phyloP scores from a whole-genome alignment of 2,797 vertebrate species.

The Amazonetta brasiliensis region DNA sequence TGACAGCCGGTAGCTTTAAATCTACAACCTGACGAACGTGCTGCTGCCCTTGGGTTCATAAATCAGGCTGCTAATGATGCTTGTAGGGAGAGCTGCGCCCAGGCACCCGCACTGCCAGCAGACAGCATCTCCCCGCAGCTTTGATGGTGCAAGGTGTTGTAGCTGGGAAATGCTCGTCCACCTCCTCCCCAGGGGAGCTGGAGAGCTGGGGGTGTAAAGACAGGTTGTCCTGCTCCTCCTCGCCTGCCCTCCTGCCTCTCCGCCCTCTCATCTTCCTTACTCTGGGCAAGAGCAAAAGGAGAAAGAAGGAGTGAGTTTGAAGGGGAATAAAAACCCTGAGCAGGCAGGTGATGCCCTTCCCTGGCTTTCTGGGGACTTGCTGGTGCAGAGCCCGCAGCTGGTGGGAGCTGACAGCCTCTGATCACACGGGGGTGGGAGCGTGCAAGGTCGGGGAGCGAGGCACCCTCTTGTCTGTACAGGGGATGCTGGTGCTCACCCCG shows the following conservation, averaged over 20 bases:
- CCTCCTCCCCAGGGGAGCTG: not conserved
- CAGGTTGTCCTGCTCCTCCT: not conserved
- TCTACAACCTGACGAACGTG: fast-evolving
- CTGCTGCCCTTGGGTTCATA: not conserved
- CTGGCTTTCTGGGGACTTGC: not conserved
- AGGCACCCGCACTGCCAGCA: fast-evolving
- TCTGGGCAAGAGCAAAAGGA: not conserved
- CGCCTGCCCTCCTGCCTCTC: not conserved
- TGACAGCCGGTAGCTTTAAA: not conserved
- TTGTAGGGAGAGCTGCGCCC: not conserved
- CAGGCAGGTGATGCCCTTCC: not conserved
- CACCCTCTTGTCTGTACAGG: not conserved
- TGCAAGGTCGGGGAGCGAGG: fast-evolving
- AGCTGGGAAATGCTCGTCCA: not conserved
- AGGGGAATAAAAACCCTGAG: not conserved
- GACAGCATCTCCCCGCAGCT: fast-evolving
- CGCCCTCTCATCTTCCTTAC: not conserved
- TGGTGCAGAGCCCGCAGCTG: not conserved
- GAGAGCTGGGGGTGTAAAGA: not conserved
- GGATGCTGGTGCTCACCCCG: fast-evolving
- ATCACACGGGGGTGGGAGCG: fast-evolving
- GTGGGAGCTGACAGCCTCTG: fast-evolving
- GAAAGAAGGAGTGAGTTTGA: not conserved
- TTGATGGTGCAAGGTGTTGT: not conserved
- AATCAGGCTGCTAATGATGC: not conserved